A percentile compares a stretch with the other conserved stretches of the same genome.
These are phyloP conservation scores for Hecatera dysodea DNA, from an alignment of 2,888 invertebrate species.

Conservation along the genomic window DNA sequence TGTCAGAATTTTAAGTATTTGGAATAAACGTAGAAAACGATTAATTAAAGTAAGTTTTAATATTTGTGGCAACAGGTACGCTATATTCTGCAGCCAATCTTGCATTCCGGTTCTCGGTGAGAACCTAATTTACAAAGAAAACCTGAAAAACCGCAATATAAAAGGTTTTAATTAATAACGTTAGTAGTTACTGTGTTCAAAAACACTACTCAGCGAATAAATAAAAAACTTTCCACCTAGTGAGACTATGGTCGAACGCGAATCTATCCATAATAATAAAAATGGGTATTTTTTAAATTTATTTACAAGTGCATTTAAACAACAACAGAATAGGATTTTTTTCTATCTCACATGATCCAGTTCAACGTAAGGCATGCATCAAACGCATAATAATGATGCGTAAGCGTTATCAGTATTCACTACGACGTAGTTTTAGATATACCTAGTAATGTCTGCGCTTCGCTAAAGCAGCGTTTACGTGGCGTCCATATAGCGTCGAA, in stretches of 20 bases:
- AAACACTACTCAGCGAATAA: not conserved
- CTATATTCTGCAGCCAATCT: not conserved
- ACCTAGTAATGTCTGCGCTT: not conserved
- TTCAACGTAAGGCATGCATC: not conserved
- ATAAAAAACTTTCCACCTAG: not conserved
- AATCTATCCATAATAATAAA: too few relatives aligned
- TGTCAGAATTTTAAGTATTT: too few relatives aligned
- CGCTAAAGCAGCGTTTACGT: not conserved
- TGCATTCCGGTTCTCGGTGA: not conserved
- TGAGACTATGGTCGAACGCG: too few relatives aligned
- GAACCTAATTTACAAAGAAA: not conserved
- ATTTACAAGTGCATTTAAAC: too few relatives aligned
- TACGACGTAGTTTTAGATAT: not conserved
- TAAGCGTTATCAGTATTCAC: not conserved
- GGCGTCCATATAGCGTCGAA: not conserved
- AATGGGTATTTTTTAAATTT: too few relatives aligned
- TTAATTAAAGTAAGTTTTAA: not conserved
- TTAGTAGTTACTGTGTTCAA: not conserved
- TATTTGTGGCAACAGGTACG: not conserved
- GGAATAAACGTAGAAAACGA: not conserved
- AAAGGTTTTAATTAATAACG: not conserved
- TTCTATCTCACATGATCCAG: not conserved
- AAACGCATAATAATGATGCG: not conserved
- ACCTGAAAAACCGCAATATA: not conserved
- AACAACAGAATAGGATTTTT: too few relatives aligned